Percentiles rank a stretch among this genome's conserved stretches.
Conservation (phyloP, 2,113 vertebrate genomes). For the Cranoglanis bouderius region DNA sequence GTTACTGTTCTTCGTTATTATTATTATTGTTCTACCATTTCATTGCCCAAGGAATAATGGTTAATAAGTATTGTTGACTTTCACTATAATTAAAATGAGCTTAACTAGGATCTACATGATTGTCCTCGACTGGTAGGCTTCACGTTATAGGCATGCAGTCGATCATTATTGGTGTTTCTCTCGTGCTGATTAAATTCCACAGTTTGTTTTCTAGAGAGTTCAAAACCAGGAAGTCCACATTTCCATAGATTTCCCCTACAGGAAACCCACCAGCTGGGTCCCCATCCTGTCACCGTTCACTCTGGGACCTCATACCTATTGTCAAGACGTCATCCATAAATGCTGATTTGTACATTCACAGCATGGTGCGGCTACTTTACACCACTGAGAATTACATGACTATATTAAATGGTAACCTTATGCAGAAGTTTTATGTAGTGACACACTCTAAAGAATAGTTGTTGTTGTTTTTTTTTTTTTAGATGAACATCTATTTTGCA, state of each 20-base stretch:
- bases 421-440: background rate
- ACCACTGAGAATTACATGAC: background rate
- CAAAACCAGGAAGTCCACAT: slow-evolving; percentile 28
- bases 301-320: background rate
- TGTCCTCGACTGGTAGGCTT: too few species aligned
- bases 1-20: background rate
- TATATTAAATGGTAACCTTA: background rate
- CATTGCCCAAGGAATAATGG: background rate
- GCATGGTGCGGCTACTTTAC: background rate
- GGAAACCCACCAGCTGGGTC: slow-evolving; percentile 27
- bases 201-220: background rate
- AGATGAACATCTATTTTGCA: background rate
- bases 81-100: background rate
- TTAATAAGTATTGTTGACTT: background rate
- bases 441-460: background rate
- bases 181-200: background rate
- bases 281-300: slow-evolving; percentile 13
- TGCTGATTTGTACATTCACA: background rate
- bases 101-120: background rate
- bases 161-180: background rate
- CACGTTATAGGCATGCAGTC: background rate
- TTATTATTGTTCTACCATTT: background rate
- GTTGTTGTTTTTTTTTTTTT: too few species aligned
- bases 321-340: slow-evolving; percentile 2
- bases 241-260: slow-evolving; percentile 13